A percentile compares a stretch with the other conserved stretches of the same genome.
These are phyloP conservation scores for Chaetophractus vellerosus DNA, from an alignment of 2,797 vertebrate species.

Conservation along the genomic window DNA sequence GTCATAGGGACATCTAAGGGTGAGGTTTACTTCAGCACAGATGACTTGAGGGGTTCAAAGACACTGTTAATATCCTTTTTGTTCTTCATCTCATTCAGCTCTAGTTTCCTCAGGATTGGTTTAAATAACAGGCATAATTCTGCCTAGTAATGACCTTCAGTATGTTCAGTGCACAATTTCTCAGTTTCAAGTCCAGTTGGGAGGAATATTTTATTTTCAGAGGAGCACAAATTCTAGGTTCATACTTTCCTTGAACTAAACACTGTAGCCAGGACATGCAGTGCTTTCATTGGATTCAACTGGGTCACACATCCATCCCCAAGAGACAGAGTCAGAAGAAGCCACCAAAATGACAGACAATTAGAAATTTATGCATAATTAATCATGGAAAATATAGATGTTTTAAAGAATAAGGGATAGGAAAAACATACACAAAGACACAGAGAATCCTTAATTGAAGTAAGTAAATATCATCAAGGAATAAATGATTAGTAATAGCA, in stretches of 20 bases:
- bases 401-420: too few relatives aligned
- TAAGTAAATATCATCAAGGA: background rate
- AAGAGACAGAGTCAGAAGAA: too few relatives aligned
- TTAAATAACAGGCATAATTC: background rate
- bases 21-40: background rate
- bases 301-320: background rate
- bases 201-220: too few relatives aligned
- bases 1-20: background rate
- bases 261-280: background rate
- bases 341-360: background rate
- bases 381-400: background rate
- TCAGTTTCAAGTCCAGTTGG: too few relatives aligned
- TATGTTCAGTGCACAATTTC: too few relatives aligned
- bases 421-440: rapidly evolving
- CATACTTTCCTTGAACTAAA: background rate
- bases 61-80: too few relatives aligned
- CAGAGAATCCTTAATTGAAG: rapidly evolving
- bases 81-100: background rate
- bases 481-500: background rate
- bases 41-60: background rate
- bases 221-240: background rate
- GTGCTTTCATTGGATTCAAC: background rate
- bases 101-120: background rate
- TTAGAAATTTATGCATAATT: background rate
- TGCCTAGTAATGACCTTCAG: too few relatives aligned